Evolutionary conservation across 2,888 invertebrate species (phyloP).

Genomic region (Epinotia ramella): DNA sequence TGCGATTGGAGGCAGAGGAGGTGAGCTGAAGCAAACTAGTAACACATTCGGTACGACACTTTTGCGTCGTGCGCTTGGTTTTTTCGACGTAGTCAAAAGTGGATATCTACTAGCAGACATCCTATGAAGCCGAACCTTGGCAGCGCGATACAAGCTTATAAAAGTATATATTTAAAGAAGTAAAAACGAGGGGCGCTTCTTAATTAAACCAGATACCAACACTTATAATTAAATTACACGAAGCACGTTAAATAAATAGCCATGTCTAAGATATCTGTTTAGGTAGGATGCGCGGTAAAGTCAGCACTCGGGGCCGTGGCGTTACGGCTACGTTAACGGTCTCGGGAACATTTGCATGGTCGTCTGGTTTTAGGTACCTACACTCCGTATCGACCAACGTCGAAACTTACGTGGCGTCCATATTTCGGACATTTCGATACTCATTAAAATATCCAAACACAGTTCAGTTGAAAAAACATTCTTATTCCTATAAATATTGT

Average conservation of each 20-base stretch:
- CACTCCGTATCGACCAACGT: slow-evolving; percentile 74
- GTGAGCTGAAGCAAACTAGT: no score
- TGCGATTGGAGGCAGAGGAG: no score
- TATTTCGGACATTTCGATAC: slow-evolving; percentile 51
- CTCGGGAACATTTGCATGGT: slow-evolving; percentile 64
- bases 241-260: slow-evolving; percentile 27
- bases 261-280: slow-evolving; percentile 58
- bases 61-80: no score
- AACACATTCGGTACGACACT: no score
- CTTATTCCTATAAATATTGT: not conserved
- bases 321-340: slow-evolving; percentile 60
- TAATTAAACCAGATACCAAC: slow-evolving; percentile 14
- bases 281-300: slow-evolving; percentile 58
- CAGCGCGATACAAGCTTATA: not conserved
- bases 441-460: not conserved
- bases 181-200: not conserved
- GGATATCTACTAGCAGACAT: not conserved
- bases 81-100: not conserved
- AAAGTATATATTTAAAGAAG: not conserved
- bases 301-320: slow-evolving; percentile 59
- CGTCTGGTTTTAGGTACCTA: slow-evolving; percentile 63
- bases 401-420: slow-evolving; percentile 73
- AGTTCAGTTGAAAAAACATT: not conserved
- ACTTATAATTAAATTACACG: slow-evolving; percentile 19
- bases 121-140: not conserved